Conservation (phyloP, 2,888 invertebrate species). For the Iselma pallidipennis region DNA sequence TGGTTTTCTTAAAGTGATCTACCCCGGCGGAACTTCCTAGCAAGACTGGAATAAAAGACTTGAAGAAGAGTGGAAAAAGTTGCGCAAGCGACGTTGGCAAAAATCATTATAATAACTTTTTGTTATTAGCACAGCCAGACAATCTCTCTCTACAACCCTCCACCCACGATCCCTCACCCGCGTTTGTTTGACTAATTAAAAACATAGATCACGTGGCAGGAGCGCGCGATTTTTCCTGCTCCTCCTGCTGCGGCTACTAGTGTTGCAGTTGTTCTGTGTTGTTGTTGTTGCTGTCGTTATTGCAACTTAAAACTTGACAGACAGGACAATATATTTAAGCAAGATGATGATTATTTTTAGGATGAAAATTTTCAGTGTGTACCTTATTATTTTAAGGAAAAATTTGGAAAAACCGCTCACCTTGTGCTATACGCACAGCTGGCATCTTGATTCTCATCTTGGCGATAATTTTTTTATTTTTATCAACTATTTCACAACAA, state of each 20-base stretch:
- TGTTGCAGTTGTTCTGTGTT: not conserved
- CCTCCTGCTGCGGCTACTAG: too few species aligned
- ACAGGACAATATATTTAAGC: not conserved
- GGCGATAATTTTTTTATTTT: slow-evolving; percentile 46
- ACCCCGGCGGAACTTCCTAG: slow-evolving; percentile 15
- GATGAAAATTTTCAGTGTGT: not conserved
- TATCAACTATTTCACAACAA: slow-evolving; percentile 11
- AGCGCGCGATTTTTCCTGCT: slow-evolving; percentile 25
- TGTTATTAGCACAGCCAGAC: slow-evolving; percentile 55
- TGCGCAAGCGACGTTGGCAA: slow-evolving; percentile 53
- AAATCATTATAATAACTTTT: slow-evolving; percentile 57
- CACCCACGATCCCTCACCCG: slow-evolving; percentile 29
- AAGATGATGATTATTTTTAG: not conserved
- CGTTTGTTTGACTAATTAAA: slow-evolving; percentile 20
- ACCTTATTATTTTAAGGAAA: not conserved
- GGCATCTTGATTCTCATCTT: slow-evolving; percentile 98
- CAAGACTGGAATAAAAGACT: slow-evolving; percentile 26
- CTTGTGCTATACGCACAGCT: slow-evolving; percentile 96
- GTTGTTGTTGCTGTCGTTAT: not conserved
- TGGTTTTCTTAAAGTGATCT: not conserved
- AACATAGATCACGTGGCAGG: slow-evolving; percentile 46
- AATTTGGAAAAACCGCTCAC: slow-evolving; percentile 60
- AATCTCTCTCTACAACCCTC: slow-evolving; percentile 47
- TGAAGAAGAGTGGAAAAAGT: slow-evolving; percentile 44
- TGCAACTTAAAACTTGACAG: not conserved